These are phyloP conservation scores for Baccha elongata DNA, from an alignment of 2,888 invertebrate genomes.

Conservation along the genomic window DNA sequence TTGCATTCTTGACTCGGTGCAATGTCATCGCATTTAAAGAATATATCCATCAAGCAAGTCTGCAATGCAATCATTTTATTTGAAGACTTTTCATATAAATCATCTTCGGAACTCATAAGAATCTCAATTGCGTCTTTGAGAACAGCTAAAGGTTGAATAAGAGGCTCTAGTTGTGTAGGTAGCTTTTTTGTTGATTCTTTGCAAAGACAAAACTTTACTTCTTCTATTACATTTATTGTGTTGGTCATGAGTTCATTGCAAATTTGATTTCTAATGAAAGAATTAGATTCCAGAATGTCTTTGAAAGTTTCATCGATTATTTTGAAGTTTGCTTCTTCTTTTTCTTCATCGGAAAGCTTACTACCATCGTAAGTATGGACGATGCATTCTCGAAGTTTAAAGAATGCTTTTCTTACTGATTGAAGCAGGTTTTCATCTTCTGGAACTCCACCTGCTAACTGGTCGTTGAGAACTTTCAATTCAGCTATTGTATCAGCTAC, in stretches of 20 bases:
- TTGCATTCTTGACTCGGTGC: constrained; percentile 1
- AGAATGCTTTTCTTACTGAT: constrained; percentile 75
- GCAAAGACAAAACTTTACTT: constrained; percentile 46
- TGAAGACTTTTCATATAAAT: constrained; percentile 76
- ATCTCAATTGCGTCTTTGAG: constrained; percentile 32
- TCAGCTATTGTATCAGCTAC: constrained; percentile 27
- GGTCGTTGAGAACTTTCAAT: constrained; percentile 39
- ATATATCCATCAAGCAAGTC: constrained; percentile 78
- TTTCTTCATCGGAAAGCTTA: constrained; percentile 66
- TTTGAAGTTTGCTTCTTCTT: constrained; percentile 30
- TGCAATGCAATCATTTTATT: constrained; percentile 78
- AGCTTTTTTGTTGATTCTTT: constrained; percentile 77
- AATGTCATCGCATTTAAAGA: constrained; percentile 77
- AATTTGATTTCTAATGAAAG: constrained; percentile 38
- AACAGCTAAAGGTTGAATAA: constrained; percentile 50
- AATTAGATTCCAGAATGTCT: constrained; percentile 46
- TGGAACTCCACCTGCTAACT: constrained; percentile 11
- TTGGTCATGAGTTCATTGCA: constrained; percentile 44
- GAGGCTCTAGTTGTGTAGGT: constrained; percentile 74
- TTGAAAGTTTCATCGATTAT: constrained; percentile 75
- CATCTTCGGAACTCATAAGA: constrained; percentile 32
- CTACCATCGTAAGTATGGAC: constrained; percentile 79
- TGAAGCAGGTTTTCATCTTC: constrained; percentile 53
- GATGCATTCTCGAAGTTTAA: constrained; percentile 78
- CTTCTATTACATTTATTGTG: constrained; percentile 44